Evolutionary conservation across 2,113 vertebrate genomes (phyloP).

Genomic region (Salvelinus namaycush): DNA sequence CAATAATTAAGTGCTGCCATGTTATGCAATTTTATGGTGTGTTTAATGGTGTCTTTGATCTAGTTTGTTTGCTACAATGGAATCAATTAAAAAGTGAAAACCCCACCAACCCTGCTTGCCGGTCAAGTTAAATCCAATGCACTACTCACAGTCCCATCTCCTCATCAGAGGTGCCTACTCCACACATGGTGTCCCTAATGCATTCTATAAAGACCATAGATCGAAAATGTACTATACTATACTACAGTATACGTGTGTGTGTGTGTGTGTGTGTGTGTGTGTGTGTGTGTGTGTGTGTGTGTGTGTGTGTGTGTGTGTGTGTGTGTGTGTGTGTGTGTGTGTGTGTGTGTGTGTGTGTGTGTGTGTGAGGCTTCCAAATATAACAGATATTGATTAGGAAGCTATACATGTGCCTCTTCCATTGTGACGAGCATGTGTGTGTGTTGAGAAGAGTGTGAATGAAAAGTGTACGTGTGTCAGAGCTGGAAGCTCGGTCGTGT

Average conservation of each 20-base stretch:
- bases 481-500: slow-evolving; percentile 2
- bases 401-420: not conserved
- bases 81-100: too few species aligned
- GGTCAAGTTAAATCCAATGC: not conserved
- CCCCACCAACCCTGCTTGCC: too few species aligned
- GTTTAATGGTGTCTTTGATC: not conserved
- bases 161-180: not conserved
- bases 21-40: too few species aligned
- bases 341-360: not conserved
- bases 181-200: not conserved
- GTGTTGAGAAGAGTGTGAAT: slow-evolving; percentile 1
- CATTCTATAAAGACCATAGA: not conserved
- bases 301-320: not conserved
- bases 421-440: not conserved
- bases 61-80: not conserved
- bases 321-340: not conserved
- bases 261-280: not conserved
- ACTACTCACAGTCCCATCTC: not conserved
- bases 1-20: not conserved
- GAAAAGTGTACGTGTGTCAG: not conserved
- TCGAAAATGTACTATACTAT: not conserved
- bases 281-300: not conserved
- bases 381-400: not conserved
- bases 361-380: not conserved
- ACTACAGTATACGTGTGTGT: not conserved